phyloP scores from a whole-genome alignment of 2,113 vertebrate genomes.

The Apteryx mantelli region DNA sequence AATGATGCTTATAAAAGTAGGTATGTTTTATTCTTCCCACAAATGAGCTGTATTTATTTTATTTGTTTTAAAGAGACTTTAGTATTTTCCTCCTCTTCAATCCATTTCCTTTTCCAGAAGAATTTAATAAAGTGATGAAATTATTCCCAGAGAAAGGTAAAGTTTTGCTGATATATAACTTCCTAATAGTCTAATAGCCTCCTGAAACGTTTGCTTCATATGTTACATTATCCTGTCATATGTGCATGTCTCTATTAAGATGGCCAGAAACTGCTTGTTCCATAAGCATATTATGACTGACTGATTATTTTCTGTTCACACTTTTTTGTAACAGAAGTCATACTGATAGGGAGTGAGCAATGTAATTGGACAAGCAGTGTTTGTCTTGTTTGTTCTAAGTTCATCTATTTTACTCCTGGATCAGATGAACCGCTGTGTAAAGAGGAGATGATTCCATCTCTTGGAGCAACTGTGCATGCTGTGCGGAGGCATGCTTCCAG shows the following conservation, averaged over 20 bases:
- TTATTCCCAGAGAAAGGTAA: not conserved
- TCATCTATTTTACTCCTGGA: not conserved
- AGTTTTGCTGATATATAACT: not conserved
- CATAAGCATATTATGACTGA: not conserved
- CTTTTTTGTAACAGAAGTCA: not conserved
- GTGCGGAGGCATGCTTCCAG: not conserved
- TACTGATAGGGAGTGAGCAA: not conserved
- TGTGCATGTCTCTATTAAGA: not conserved
- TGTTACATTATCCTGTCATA: not conserved
- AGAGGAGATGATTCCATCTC: not conserved
- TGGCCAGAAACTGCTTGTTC: not conserved
- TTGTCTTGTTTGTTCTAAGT: not conserved
- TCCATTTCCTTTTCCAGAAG: not conserved
- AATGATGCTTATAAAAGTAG: too few relatives aligned
- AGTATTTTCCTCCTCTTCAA: not conserved
- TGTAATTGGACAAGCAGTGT: not conserved
- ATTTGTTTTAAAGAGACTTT: not conserved
- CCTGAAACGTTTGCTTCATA: not conserved
- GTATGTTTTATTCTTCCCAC: not conserved
- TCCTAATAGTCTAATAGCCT: not conserved
- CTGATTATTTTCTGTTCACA: not conserved
- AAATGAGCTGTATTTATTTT: too few relatives aligned
- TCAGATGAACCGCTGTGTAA: not conserved
- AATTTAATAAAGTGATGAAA: not conserved
- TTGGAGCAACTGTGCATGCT: not conserved